Evolutionary conservation across 2,888 invertebrate genomes (phyloP), one percentile per base, ranked within the genome.

Genomic region (Ormyrus nitidulus): DNA sequence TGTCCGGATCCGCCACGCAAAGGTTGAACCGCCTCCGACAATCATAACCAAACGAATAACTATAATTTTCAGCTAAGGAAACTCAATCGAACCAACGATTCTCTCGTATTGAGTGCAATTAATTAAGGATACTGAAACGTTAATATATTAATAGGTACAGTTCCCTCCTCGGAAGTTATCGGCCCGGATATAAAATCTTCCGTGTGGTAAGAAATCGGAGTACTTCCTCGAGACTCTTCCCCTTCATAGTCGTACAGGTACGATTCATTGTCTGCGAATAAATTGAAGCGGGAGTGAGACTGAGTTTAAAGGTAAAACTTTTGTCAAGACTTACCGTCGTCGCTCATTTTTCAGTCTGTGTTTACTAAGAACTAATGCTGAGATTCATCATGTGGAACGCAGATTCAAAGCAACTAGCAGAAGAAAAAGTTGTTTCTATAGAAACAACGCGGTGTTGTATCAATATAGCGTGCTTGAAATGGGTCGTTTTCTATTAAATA

Each of bases 41-140:
- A 88, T 97, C 95, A 88, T 97, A 98, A 8, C 97, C 97, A 89
- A 94, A 97, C 0, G 97, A 97, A 91, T 96, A 92, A 87, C 97
- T 97, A 83, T 34, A 34, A 34, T 34, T 34, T 34, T 34, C 0
- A 34, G 75, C 6, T 81, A 77, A 83, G 66, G 79, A 77, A 46
- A 56, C 13, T 11, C 49, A 3, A 2, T n/a, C 69, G 8, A 64
- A 44, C 3, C 34, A 34, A 34, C 13, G 53, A 61, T 54, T 79
- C 11, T 68, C 11, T 34, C 10, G 2, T 9, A 64, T 79, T 69
- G 49, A 48, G 53, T 3, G 9, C 19, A 48, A 53, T 34, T 75
- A 69, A 90, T 46, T 34, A 93, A 94, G 94, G 93, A 93, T 94
- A 95, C 95, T 94, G 91, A 89, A 95, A 94, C 85, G 93, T 92